These are phyloP conservation scores for Lithodes maja DNA, from an alignment of 2,888 invertebrate genomes.

Conservation along the genomic window DNA sequence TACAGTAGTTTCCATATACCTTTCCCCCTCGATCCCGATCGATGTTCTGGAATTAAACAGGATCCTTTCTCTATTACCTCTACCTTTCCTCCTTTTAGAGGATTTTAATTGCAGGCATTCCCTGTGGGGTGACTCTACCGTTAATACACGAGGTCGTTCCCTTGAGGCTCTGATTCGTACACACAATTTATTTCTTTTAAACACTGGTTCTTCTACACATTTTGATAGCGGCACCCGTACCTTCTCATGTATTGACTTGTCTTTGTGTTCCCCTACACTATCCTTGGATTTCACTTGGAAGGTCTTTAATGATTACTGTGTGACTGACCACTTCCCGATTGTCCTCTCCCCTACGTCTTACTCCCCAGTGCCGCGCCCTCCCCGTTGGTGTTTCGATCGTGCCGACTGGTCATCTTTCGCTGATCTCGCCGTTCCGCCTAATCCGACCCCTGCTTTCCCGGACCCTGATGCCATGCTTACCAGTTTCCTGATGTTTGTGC, in stretches of 20 bases:
- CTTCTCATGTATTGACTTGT: not conserved
- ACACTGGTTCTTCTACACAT: slow-evolving; percentile 1
- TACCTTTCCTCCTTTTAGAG: no score
- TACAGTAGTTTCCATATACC: no score
- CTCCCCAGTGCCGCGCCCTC: no score
- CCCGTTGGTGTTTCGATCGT: not conserved
- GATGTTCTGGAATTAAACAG: no score
- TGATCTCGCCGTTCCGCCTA: not conserved
- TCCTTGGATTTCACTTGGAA: slow-evolving; percentile 18
- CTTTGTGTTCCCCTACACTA: not conserved
- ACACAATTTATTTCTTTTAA: no score
- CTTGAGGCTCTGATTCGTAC: no score
- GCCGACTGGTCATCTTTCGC: slow-evolving; percentile 5
- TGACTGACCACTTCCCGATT: not conserved
- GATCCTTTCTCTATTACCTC: no score
- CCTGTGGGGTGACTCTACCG: no score
- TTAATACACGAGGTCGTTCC: no score
- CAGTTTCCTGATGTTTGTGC: not conserved
- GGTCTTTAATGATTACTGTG: not conserved
- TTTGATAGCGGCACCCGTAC: slow-evolving; percentile 5
- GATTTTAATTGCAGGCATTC: no score
- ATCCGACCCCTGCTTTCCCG: not conserved
- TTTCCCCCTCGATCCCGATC: no score
- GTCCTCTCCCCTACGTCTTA: no score
- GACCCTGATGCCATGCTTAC: not conserved